phyloP scores from a whole-genome alignment of 2,113 vertebrate species.

The Tragelaphus imberbis region DNA sequence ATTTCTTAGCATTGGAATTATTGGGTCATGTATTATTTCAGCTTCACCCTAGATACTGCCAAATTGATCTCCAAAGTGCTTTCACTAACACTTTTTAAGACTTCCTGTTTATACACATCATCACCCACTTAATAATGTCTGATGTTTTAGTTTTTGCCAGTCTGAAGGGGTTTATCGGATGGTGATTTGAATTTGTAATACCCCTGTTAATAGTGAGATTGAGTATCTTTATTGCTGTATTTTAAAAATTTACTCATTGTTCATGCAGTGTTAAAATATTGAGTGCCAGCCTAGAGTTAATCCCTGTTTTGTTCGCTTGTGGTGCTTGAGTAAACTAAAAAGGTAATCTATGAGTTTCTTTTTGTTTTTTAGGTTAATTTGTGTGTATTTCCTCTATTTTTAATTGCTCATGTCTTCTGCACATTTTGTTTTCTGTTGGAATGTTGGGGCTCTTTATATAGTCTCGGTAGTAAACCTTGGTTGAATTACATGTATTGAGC shows the following conservation, averaged over 20 bases:
- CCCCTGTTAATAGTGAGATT: background rate
- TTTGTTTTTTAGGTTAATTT: background rate
- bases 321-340: background rate
- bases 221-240: background rate
- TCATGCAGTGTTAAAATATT: background rate
- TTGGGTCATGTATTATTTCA: background rate
- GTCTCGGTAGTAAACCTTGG: background rate
- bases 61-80: background rate
- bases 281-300: background rate
- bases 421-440: background rate
- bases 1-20: background rate
- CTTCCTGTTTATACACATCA: background rate
- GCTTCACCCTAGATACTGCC: background rate
- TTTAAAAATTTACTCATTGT: background rate
- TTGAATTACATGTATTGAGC: background rate
- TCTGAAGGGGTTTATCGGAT: background rate
- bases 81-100: background rate
- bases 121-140: background rate
- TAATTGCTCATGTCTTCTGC: background rate
- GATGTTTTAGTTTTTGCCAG: conserved; percentile 10
- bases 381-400: background rate
- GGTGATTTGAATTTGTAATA: background rate
- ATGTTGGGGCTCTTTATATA: background rate
- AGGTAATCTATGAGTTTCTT: background rate
- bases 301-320: background rate